phyloP scores from a whole-genome alignment of 92 coral and sea anemone genomes.

The Micromussa lordhowensis region DNA sequence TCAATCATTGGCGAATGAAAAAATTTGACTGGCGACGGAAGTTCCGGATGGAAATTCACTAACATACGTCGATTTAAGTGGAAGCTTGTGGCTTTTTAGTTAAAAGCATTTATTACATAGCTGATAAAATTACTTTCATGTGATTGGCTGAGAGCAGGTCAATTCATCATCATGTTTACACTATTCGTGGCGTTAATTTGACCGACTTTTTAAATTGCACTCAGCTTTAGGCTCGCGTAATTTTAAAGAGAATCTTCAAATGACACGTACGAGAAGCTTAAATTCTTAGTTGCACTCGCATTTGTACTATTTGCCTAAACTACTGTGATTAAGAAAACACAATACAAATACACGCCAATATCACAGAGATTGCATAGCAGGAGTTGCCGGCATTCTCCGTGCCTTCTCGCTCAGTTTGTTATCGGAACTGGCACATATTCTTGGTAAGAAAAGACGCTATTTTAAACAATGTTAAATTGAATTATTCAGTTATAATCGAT shows the following conservation, averaged over 20 bases:
- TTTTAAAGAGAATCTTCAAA: no score
- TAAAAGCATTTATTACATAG: not conserved
- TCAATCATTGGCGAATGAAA: not conserved
- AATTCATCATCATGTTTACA: no score
- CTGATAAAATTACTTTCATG: no score
- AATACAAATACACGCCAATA: not conserved
- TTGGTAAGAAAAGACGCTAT: not conserved
- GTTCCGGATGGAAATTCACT: not conserved
- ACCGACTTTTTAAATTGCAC: no score
- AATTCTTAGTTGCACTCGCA: no score
- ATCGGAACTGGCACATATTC: not conserved
- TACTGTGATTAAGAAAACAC: no score
- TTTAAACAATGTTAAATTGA: not conserved
- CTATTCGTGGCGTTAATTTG: no score
- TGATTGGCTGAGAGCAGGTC: no score
- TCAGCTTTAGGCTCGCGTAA: no score
- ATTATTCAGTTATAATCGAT: not conserved
- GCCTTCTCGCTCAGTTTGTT: not conserved
- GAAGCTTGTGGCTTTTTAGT: not conserved
- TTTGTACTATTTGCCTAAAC: no score
- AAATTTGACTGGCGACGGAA: not conserved
- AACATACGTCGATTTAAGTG: not conserved
- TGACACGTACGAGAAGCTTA: no score
- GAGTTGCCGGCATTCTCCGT: not conserved
- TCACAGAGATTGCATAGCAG: not conserved